Conservation (phyloP, 2,888 invertebrate genomes). For the Hydrotaea cyrtoneurina region DNA sequence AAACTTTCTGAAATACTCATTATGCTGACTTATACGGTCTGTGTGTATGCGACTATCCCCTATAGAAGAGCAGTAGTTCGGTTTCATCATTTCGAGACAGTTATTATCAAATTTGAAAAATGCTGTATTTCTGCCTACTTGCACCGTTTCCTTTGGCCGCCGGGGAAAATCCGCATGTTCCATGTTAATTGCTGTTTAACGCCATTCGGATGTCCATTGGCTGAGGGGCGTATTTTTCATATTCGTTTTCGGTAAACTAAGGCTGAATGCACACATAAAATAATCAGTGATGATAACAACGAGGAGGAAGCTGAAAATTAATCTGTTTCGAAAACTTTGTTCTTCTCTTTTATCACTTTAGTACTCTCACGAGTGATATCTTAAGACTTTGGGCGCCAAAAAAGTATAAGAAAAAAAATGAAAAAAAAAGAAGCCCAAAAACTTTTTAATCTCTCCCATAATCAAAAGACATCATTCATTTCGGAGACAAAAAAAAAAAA, state of each 20-base stretch:
- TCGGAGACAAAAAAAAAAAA: slow-evolving; percentile 7
- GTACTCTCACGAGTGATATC: neutral
- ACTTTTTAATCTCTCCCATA: slow-evolving; percentile 33
- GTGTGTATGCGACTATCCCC: too few species aligned
- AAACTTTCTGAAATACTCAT: too few species aligned
- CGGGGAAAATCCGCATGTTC: neutral
- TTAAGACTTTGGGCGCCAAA: slow-evolving; percentile 3
- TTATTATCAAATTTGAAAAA: too few species aligned
- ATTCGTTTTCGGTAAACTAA: neutral
- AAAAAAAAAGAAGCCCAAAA: neutral
- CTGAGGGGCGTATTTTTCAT: neutral
- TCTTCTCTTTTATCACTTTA: neutral
- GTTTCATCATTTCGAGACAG: too few species aligned
- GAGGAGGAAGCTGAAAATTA: slow-evolving; percentile 5
- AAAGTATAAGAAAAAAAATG: neutral
- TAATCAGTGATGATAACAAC: neutral
- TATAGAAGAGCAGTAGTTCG: too few species aligned
- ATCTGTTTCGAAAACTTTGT: slow-evolving; percentile 1
- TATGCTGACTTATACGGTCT: too few species aligned
- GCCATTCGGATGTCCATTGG: neutral
- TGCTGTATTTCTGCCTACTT: too few species aligned
- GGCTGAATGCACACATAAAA: neutral
- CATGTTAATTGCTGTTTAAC: neutral
- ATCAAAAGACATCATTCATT: slow-evolving; percentile 30
- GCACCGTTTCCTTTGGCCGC: too few species aligned